phyloP scores from a whole-genome alignment of 2,888 invertebrate species.

The Exocentrus adspersus region DNA sequence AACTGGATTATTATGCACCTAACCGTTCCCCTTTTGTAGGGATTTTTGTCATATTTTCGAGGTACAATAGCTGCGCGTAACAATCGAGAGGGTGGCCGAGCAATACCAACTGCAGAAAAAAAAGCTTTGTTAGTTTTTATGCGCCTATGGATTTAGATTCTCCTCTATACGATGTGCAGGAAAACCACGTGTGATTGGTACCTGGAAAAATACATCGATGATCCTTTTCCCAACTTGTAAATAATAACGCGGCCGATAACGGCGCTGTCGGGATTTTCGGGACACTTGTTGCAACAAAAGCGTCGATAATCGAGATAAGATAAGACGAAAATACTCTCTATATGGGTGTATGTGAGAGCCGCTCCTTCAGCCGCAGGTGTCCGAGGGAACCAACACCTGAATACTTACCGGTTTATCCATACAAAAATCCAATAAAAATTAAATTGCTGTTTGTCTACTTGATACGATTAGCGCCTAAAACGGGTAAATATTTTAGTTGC shows the following conservation, averaged over 20 bases:
- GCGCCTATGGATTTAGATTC: no score
- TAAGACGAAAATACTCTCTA: conserved; percentile 15
- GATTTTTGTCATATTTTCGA: conserved; percentile 7
- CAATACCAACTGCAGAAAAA: not conserved
- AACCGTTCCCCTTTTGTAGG: not conserved
- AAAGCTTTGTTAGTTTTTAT: not conserved
- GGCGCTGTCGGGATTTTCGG: conserved; percentile 25
- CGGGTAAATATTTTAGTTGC: conserved; percentile 17
- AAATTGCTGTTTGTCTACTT: conserved; percentile 20
- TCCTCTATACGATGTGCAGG: no score
- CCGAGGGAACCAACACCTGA: conserved; percentile 43
- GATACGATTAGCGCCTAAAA: conserved; percentile 17
- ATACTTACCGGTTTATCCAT: conserved; percentile 32
- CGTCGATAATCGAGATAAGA: conserved; percentile 30
- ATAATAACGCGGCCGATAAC: conserved; percentile 3
- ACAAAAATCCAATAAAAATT: conserved; percentile 19
- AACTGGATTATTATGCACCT: conserved; percentile 7
- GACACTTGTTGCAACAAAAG: conserved; percentile 39
- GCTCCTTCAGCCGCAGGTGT: conserved; percentile 45
- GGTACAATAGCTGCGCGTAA: not conserved
- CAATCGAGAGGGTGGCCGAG: not conserved
- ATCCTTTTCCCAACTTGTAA: no score
- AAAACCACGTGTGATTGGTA: no score
- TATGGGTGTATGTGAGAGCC: conserved; percentile 29
- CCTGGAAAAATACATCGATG: no score